phyloP scores from a whole-genome alignment of 2,113 vertebrate species.

The Corapipo altera region DNA sequence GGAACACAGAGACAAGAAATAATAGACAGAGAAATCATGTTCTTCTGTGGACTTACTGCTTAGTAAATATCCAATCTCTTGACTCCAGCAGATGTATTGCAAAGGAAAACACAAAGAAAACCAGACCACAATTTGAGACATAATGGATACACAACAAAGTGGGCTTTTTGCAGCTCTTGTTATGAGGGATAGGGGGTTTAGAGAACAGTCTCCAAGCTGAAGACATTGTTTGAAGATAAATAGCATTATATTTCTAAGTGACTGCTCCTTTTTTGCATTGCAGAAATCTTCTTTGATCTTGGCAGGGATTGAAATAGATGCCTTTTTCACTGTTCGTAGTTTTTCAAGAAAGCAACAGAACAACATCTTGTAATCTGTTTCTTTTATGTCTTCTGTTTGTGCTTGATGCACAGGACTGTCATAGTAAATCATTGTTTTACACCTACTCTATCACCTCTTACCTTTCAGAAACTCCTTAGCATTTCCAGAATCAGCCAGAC shows the following conservation, averaged over 20 bases:
- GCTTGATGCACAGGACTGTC: not conserved
- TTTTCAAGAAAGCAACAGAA: not conserved
- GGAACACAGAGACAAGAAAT: not conserved
- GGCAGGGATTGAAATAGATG: not conserved
- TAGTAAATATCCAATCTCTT: not conserved
- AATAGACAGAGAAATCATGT: not conserved
- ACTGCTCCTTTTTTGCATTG: not conserved
- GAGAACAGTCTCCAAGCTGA: not conserved
- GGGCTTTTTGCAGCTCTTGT: not conserved
- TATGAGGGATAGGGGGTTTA: not conserved
- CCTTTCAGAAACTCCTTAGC: not conserved
- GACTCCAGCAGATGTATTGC: not conserved
- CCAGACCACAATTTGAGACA: not conserved
- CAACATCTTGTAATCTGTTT: not conserved
- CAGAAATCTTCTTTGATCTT: conserved; percentile 25
- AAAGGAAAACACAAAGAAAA: not conserved
- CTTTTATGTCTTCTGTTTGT: not conserved
- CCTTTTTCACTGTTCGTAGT: not conserved
- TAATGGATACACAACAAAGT: not conserved
- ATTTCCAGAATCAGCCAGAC: not conserved
- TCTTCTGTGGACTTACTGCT: not conserved
- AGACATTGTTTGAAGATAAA: not conserved
- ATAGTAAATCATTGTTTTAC: not conserved
- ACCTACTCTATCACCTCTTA: not conserved
- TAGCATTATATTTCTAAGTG: not conserved